phyloP scores from a whole-genome alignment of 1,140 invertebrate genomes.

The Meloidogyne exigua region DNA sequence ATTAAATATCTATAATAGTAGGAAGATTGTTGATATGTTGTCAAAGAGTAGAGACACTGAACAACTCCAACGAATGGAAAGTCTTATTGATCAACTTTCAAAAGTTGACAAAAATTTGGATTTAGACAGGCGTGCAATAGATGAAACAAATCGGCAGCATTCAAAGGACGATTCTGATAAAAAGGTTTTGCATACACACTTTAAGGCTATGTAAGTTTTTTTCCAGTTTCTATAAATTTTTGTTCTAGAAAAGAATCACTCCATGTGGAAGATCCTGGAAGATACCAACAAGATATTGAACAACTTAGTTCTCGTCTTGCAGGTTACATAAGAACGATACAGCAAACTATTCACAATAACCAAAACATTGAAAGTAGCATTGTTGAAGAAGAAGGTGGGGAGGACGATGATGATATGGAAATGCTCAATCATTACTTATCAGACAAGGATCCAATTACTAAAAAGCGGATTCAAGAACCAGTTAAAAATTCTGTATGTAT shows the following conservation, averaged over 20 bases:
- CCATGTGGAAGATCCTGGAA: constrained; percentile 12
- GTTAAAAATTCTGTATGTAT: constrained; percentile 21
- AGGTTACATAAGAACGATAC: neutral
- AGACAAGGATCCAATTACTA: constrained; percentile 24
- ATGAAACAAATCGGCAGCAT: constrained; percentile 3
- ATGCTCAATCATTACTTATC: neutral
- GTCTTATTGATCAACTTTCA: neutral
- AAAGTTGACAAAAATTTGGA: constrained; percentile 21
- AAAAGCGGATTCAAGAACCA: constrained; percentile 9
- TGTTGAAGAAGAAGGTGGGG: neutral
- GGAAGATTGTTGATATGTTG: constrained; percentile 5
- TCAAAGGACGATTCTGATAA: constrained; percentile 3
- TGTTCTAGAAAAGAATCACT: constrained; percentile 9
- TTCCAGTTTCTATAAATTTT: too few relatives aligned
- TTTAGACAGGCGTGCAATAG: constrained; percentile 9
- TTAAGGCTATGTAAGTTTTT: constrained; percentile 4
- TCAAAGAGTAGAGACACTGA: neutral
- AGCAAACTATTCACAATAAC: neutral
- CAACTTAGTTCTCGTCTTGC: neutral
- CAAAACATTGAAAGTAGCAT: neutral
- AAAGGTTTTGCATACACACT: neutral
- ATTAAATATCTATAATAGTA: neutral
- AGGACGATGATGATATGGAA: constrained; percentile 8
- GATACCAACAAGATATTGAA: constrained; percentile 10
- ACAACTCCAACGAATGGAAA: neutral